Conservation (phyloP, 2,797 vertebrate genomes). For the Etheostoma nigrum region DNA sequence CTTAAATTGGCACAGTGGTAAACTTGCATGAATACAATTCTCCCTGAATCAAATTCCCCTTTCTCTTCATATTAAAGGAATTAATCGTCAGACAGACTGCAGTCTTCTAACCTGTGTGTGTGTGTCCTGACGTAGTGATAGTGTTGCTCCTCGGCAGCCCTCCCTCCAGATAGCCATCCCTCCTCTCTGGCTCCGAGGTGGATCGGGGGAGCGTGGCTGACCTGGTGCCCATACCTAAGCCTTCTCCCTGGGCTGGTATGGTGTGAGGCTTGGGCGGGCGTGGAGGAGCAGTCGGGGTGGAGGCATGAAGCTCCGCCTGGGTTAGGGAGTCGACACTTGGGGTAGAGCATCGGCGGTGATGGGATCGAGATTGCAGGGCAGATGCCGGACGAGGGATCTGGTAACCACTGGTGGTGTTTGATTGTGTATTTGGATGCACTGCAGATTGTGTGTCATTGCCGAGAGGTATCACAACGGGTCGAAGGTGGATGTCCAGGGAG, state of each 20-base stretch:
- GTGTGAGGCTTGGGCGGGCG: constrained; percentile 71
- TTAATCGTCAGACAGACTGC: not conserved
- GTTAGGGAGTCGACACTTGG: constrained; percentile 62
- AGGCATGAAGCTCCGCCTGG: constrained; percentile 57
- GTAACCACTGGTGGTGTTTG: constrained; percentile 45
- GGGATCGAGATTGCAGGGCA: constrained; percentile 4
- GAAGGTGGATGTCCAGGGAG: constrained; percentile 74
- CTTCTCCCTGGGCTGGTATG: constrained; percentile 37
- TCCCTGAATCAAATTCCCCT: too few species aligned
- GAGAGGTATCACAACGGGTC: constrained; percentile 45
- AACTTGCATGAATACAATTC: too few species aligned
- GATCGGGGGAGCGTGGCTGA: constrained; percentile 35
- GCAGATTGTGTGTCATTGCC: constrained; percentile 5
- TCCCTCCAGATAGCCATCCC: constrained; percentile 32
- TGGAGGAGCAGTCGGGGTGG: constrained; percentile 67
- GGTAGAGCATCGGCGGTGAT: constrained; percentile 61
- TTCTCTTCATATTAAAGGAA: too few species aligned
- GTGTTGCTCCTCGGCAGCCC: constrained; percentile 41
- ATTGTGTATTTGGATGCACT: not conserved
- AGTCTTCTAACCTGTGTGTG: constrained; percentile 33
- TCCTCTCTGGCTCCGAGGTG: constrained; percentile 42
- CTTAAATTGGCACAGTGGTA: too few species aligned
- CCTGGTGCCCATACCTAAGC: not conserved
- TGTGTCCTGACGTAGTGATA: constrained; percentile 3
- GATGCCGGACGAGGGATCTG: constrained; percentile 68